Percentiles rank a stretch among this genome's conserved stretches.
Evolutionary conservation across 2,888 invertebrate species (phyloP).

Genomic region (Aethes cnicana): DNA sequence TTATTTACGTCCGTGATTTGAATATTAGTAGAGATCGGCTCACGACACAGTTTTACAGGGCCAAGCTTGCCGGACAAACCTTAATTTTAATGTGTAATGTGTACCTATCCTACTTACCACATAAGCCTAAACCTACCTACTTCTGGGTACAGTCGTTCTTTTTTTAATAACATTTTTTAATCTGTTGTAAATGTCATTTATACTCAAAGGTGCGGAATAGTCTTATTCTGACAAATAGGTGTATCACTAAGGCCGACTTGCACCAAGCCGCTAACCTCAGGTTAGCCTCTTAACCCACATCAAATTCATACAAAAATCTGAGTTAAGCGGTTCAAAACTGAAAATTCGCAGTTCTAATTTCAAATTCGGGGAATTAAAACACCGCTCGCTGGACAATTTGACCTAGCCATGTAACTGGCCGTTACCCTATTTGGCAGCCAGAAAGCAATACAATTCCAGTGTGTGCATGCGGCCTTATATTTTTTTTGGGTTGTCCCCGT

Average conservation of each 20-base stretch:
- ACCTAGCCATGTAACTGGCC: constrained; percentile 7
- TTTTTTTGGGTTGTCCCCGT: constrained; percentile 31
- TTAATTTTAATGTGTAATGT: neutral
- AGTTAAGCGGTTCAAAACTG: too few species aligned
- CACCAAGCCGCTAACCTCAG: too few species aligned
- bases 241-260: too few species aligned
- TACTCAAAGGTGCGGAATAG: too few species aligned
- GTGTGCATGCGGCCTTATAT: constrained; percentile 5
- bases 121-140: too few species aligned
- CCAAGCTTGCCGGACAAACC: constrained; percentile 1
- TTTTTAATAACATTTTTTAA: too few species aligned
- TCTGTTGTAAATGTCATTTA: too few species aligned
- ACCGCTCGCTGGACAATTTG: constrained; percentile 1
- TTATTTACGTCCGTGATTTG: constrained; percentile 70
- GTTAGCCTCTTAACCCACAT: too few species aligned
- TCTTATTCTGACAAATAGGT: neutral
- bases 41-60: constrained; percentile 18
- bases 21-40: constrained; percentile 44
- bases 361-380: neutral
- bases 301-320: too few species aligned
- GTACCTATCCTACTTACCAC: too few species aligned
- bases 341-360: too few species aligned
- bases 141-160: too few species aligned
- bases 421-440: constrained; percentile 15
- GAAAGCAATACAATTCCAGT: constrained; percentile 10